Percentiles rank a stretch among this genome's conserved stretches.
phyloP scores from a whole-genome alignment of 2,888 invertebrate species.

The Chalcosyrphus nemorum region DNA sequence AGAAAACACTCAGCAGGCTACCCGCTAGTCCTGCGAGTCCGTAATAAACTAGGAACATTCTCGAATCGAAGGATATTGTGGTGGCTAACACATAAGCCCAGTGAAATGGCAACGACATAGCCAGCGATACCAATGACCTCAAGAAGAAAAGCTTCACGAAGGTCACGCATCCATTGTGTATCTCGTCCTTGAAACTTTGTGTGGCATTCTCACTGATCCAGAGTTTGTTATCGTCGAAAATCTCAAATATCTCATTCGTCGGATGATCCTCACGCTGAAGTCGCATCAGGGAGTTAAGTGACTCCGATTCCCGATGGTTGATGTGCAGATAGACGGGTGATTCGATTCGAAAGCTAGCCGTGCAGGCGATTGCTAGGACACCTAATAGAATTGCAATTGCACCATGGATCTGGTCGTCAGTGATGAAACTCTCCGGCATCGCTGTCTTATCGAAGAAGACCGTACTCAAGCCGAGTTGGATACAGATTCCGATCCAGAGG shows the following conservation, averaged over 20 bases:
- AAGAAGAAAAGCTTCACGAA: slow-evolving; percentile 75
- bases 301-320: slow-evolving; percentile 76
- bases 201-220: slow-evolving; percentile 56
- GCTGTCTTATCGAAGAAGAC: slow-evolving; percentile 33
- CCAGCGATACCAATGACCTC: slow-evolving; percentile 76
- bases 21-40: slow-evolving; percentile 76
- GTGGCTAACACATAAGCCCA: slow-evolving; percentile 77
- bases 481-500: slow-evolving; percentile 78
- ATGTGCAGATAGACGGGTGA: slow-evolving; percentile 77
- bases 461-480: slow-evolving; percentile 77
- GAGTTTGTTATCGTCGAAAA: slow-evolving; percentile 46
- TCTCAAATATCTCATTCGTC: slow-evolving; percentile 40
- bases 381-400: slow-evolving; percentile 76
- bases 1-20: slow-evolving; percentile 76
- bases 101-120: slow-evolving; percentile 78
- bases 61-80: slow-evolving; percentile 76
- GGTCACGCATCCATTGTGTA: slow-evolving; percentile 21
- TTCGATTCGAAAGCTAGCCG: slow-evolving; percentile 76
- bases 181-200: slow-evolving; percentile 43
- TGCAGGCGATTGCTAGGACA: slow-evolving; percentile 75
- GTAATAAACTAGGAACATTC: slow-evolving; percentile 64
- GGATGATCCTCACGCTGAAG: slow-evolving; percentile 33
- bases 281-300: slow-evolving; percentile 74
- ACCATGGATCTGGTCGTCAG: slow-evolving; percentile 80
- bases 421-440: slow-evolving; percentile 48